Conservation (phyloP, 2,888 invertebrate species). For the Synergus japonicus region DNA sequence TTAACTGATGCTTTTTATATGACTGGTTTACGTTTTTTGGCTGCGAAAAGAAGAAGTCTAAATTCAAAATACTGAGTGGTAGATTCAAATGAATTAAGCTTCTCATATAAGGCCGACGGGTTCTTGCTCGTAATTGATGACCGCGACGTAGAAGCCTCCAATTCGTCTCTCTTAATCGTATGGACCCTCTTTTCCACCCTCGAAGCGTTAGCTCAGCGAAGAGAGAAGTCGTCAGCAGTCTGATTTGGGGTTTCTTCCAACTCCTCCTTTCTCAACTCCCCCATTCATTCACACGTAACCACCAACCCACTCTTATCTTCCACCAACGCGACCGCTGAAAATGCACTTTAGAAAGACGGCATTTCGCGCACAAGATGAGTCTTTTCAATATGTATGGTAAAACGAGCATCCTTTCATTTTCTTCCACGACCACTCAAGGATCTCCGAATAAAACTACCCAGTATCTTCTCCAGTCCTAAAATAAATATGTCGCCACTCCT, state of each 20-base stretch:
- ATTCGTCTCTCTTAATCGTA: slow-evolving; percentile 17
- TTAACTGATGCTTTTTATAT: background rate
- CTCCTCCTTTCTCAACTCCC: background rate
- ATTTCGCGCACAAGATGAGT: background rate
- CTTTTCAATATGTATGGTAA: slow-evolving; percentile 5
- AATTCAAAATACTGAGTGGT: background rate
- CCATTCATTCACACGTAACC: slow-evolving; percentile 15
- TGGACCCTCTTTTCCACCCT: slow-evolving; percentile 15
- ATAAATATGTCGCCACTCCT: background rate
- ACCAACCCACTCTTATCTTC: background rate
- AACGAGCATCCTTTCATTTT: too few relatives aligned
- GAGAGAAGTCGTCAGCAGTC: slow-evolving; percentile 12
- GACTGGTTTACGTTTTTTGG: background rate
- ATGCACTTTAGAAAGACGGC: background rate
- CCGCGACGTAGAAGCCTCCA: slow-evolving; percentile 5
- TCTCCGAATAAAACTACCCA: background rate
- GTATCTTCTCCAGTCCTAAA: background rate
- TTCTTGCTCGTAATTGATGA: slow-evolving; percentile 4
- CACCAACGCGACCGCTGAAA: background rate
- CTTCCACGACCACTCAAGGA: background rate
- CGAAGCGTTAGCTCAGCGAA: background rate
- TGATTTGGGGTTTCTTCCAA: background rate
- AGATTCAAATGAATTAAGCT: background rate
- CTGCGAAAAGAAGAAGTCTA: background rate
- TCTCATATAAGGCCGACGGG: background rate